Conservation (phyloP, 2,113 vertebrate species). For the Alethe castanea region DNA sequence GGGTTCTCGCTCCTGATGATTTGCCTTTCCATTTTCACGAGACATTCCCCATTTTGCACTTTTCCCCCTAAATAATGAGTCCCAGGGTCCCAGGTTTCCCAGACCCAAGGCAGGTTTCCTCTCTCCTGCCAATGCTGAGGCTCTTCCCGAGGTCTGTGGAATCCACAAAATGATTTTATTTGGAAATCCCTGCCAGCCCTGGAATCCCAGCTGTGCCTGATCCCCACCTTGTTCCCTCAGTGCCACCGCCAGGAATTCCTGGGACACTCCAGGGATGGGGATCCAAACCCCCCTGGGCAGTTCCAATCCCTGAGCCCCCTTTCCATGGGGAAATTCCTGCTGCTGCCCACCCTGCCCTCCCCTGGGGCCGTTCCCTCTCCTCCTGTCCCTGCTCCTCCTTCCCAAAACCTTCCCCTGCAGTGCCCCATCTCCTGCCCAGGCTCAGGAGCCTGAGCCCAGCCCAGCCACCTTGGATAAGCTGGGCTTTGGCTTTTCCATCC, state of each 20-base stretch:
- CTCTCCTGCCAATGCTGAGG: not conserved
- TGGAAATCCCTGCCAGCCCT: fast-evolving
- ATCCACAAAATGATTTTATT: fast-evolving
- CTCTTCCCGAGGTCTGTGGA: not conserved
- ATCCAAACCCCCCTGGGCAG: not conserved
- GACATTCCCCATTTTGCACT: not conserved
- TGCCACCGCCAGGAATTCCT: not conserved
- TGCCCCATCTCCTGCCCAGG: not conserved
- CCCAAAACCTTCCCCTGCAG: not conserved
- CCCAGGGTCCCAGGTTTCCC: fast-evolving
- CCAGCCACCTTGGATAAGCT: not conserved
- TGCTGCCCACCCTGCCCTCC: fast-evolving
- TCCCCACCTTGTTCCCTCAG: fast-evolving
- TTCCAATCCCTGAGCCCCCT: fast-evolving
- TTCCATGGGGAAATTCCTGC: not conserved
- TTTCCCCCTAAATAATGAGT: not conserved
- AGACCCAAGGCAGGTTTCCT: fast-evolving
- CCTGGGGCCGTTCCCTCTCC: not conserved
- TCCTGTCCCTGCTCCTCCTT: not conserved
- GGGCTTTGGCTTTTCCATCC: not conserved
- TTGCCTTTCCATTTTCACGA: not conserved
- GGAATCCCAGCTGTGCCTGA: fast-evolving
- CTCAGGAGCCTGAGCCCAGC: not conserved
- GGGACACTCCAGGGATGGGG: not conserved
- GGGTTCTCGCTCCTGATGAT: not conserved